Base-by-base conservation (phyloP, 2,888 invertebrate genomes). In the Lacanobia wlatinum region DNA sequence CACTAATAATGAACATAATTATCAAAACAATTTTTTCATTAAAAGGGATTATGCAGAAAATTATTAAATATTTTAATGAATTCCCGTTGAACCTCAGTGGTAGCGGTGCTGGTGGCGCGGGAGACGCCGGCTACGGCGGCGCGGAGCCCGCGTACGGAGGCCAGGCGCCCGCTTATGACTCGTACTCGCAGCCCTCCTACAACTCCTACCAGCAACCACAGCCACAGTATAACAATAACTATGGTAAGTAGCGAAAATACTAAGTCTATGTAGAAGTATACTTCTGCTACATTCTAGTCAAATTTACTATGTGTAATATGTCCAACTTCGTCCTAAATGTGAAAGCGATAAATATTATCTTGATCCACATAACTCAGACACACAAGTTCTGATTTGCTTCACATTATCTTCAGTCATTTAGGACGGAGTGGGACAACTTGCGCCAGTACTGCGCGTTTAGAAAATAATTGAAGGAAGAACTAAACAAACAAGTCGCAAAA, bases 111-210 rank as follows among this genome's bases (percentile, higher is more conserved):
- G 92, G 93, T 2, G 94, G 94, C 0, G 95, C 95, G 0, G 96
- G 95, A 0, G 96, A 95, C 78, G 94, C 95, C 0, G 95, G 95
- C 56, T 96, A 96, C 83, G 95, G 95, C 10, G 89, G 92, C 2
- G 88, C 90, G 1, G 96, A 95, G 84, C 89, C 93, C 2, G 91
- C 92, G 0, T 95, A 95, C 82, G 92, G 93, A n/a, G 90, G 88
- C 50, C 86, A 90, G 50, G 87, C 93, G 46, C 88, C 93, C 12
- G 73, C 91, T 7, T 96, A 96, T 85, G 95, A 96, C 86, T 85
- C 94, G 0, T 96, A 96, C 84, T 84, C 93, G 1, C 95, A 95
- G 76, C 93, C 94, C 14, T 78, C 94, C 0, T 95, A 95, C 90
- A 93, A 88, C 87, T 90, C 93, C 0, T 95, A 95, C 84, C 94